Conservation (phyloP, 37 sponge, comb jelly and placozoan genomes). For the Agelas oroides region DNA sequence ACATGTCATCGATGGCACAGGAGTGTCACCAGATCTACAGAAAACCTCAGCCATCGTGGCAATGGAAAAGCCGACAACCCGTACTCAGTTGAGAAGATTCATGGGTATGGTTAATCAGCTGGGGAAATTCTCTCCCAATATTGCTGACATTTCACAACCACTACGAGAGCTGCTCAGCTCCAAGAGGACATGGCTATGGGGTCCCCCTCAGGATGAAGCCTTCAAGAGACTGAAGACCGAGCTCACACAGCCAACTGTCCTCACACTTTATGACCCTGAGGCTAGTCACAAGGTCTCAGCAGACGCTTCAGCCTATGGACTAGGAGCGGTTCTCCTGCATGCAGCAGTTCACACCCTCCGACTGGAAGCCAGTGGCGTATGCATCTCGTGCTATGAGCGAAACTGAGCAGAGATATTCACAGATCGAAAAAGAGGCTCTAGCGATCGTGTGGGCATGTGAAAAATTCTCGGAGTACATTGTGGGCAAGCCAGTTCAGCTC, state of each 20-base stretch:
- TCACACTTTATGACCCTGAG: conserved; percentile 48
- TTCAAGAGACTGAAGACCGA: conserved; percentile 30
- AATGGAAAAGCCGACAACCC: conserved; percentile 25
- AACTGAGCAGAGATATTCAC: conserved; percentile 19
- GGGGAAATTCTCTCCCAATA: conserved; percentile 41
- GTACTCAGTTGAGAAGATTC: conserved; percentile 34
- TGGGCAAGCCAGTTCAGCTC: conserved; percentile 38
- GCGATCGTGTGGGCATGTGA: conserved; percentile 36
- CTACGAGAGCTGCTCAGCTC: conserved; percentile 53
- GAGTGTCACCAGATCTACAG: conserved; percentile 48
- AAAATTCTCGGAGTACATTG: conserved; percentile 19
- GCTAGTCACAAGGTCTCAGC: conserved; percentile 14
- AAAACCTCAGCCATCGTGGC: conserved; percentile 40
- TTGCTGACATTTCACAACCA: conserved; percentile 43
- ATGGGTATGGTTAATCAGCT: conserved; percentile 65
- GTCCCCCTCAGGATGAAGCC: conserved; percentile 38
- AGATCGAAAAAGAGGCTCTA: conserved; percentile 29
- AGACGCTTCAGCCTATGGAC: conserved; percentile 43
- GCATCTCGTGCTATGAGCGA: conserved; percentile 20
- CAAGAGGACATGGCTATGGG: conserved; percentile 49
- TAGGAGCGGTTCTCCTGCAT: conserved; percentile 25
- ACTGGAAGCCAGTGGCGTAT: conserved; percentile 42
- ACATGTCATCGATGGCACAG: conserved; percentile 28
- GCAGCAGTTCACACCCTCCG: conserved; percentile 4
- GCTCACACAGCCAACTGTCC: conserved; percentile 35